A percentile compares a stretch with the other conserved stretches of the same genome.
Evolutionary conservation across 2,113 vertebrate genomes (phyloP).

Genomic region (Lipophrys pholis): DNA sequence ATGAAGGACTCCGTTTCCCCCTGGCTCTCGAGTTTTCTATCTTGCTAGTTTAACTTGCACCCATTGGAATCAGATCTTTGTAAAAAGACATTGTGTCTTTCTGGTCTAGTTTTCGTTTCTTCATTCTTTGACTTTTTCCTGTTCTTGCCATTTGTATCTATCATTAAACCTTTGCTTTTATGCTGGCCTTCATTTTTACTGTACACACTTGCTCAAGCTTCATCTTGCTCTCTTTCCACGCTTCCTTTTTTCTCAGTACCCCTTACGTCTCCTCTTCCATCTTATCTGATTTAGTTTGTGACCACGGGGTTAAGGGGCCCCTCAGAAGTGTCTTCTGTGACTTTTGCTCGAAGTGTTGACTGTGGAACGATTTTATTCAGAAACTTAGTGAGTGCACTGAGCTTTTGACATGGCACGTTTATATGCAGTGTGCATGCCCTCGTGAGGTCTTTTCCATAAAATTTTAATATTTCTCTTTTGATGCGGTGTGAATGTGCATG

Average conservation of each 20-base stretch:
- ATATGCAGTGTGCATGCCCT: not conserved
- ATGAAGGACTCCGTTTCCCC: slow-evolving; percentile 50
- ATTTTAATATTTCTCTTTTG: not conserved
- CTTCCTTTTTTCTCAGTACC: slow-evolving; percentile 13
- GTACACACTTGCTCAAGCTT: not conserved
- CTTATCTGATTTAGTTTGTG: slow-evolving; percentile 21
- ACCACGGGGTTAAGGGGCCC: slow-evolving; percentile 8
- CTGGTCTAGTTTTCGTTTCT: slow-evolving; percentile 34
- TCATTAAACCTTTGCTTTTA: slow-evolving; percentile 3
- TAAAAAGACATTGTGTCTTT: slow-evolving; percentile 29
- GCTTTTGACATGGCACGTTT: slow-evolving; percentile 16
- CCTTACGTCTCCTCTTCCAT: not conserved
- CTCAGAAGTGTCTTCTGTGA: slow-evolving; percentile 16
- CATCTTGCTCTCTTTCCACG: not conserved
- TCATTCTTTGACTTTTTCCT: slow-evolving; percentile 24
- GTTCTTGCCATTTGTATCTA: slow-evolving; percentile 14
- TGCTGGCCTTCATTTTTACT: slow-evolving; percentile 5
- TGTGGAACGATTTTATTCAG: slow-evolving; percentile 30
- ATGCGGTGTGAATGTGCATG: not conserved
- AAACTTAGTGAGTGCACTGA: slow-evolving; percentile 1
- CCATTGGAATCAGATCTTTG: slow-evolving; percentile 26
- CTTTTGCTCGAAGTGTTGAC: slow-evolving; percentile 26
- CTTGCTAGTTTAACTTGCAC: slow-evolving; percentile 38
- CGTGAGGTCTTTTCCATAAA: not conserved
- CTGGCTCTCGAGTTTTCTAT: slow-evolving; percentile 39